Evolutionary conservation across 2,113 vertebrate genomes (phyloP).

Genomic region (Geococcyx californianus): DNA sequence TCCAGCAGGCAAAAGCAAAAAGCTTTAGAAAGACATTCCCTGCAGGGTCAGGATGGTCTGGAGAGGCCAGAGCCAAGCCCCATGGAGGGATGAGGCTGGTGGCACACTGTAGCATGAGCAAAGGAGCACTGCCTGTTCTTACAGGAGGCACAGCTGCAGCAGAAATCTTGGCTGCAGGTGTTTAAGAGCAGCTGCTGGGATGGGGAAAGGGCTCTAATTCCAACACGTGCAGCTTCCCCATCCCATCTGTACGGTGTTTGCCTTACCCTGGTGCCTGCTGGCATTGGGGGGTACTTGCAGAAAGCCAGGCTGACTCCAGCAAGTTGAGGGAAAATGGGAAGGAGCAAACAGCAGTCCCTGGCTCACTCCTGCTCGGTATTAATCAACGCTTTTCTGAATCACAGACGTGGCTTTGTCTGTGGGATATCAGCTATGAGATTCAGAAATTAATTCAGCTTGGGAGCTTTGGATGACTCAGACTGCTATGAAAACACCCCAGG

Average conservation of each 20-base stretch:
- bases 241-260: not conserved
- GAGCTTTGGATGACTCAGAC: slow-evolving; percentile 40
- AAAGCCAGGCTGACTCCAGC: not conserved
- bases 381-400: not conserved
- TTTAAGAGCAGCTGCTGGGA: not conserved
- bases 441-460: slow-evolving; percentile 38
- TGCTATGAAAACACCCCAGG: slow-evolving; percentile 31
- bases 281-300: accelerated
- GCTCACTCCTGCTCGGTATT: accelerated
- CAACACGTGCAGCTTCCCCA: accelerated
- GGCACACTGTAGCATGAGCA: accelerated
- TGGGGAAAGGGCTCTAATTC: not conserved
- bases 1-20: not conserved
- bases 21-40: not conserved
- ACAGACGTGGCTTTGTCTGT: not conserved
- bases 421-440: slow-evolving; percentile 5
- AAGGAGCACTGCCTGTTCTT: not conserved
- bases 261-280: accelerated
- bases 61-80: not conserved
- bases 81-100: not conserved
- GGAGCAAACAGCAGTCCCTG: not conserved
- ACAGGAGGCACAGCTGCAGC: not conserved
- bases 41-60: not conserved
- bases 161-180: not conserved
- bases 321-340: accelerated